Percentiles rank a stretch among this genome's conserved stretches.
Conservation (phyloP, 2,113 vertebrate genomes). For the Sisor rabdophorus region DNA sequence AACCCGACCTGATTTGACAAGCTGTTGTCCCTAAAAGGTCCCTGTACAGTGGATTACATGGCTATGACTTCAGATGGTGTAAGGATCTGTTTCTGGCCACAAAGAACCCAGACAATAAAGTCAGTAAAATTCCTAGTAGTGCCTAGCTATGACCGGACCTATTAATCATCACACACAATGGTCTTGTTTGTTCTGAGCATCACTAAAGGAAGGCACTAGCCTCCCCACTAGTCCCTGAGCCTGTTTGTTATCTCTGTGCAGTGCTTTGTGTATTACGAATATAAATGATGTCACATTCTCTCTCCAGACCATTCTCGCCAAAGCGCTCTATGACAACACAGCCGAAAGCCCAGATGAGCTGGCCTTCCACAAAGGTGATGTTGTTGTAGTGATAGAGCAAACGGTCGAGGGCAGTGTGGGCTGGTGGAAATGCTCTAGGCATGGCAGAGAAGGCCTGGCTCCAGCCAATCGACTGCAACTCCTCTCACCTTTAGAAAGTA, state of each 20-base stretch:
- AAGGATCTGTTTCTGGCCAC: slow-evolving; percentile 33
- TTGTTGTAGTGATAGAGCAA: slow-evolving; percentile 78
- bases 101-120: slow-evolving; percentile 37
- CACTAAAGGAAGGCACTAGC: slow-evolving; percentile 1
- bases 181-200: slow-evolving; percentile 13
- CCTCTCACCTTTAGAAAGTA: slow-evolving; percentile 54
- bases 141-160: slow-evolving; percentile 32
- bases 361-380: slow-evolving; percentile 84
- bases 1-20: not conserved
- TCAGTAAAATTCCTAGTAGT: slow-evolving; percentile 31
- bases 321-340: slow-evolving; percentile 88
- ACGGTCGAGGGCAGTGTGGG: slow-evolving; percentile 73
- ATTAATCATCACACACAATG: slow-evolving; percentile 48
- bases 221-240: not conserved
- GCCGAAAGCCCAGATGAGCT: slow-evolving; percentile 86
- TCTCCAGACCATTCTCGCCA: slow-evolving; percentile 78
- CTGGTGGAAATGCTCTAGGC: slow-evolving; percentile 89
- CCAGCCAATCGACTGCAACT: slow-evolving; percentile 86
- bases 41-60: not conserved
- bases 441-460: slow-evolving; percentile 81
- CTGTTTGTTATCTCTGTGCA: slow-evolving; percentile 10
- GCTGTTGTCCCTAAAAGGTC: not conserved
- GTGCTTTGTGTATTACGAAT: slow-evolving; percentile 16
- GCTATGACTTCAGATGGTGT: slow-evolving; percentile 22
- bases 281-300: slow-evolving; percentile 14